These are phyloP conservation scores for Silurus asotus DNA, from an alignment of 2,113 vertebrate genomes.

Conservation along the genomic window DNA sequence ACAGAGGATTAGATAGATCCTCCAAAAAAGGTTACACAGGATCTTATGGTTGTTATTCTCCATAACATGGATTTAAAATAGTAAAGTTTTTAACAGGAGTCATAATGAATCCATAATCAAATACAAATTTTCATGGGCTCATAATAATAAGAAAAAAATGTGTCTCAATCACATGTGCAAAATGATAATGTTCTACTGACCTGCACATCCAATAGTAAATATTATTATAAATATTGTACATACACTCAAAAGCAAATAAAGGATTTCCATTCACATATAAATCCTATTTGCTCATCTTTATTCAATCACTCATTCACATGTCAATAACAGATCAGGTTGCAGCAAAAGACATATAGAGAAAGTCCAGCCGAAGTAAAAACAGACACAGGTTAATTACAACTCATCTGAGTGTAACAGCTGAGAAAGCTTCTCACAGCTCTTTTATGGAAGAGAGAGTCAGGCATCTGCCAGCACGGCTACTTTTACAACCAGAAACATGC, in stretches of 20 bases:
- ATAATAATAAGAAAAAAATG: not conserved
- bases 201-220: not conserved
- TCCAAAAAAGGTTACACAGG: too few species aligned
- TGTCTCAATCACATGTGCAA: too few species aligned
- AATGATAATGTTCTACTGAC: not conserved
- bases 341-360: slow-evolving; percentile 63
- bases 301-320: not conserved
- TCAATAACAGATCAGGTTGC: slow-evolving; percentile 64
- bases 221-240: not conserved
- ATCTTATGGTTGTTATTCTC: too few species aligned
- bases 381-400: slow-evolving; percentile 69
- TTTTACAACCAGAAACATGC: slow-evolving; percentile 64
- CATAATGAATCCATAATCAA: not conserved
- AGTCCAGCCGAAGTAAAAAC: slow-evolving; percentile 59
- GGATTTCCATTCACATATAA: not conserved
- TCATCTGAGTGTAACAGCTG: slow-evolving; percentile 76
- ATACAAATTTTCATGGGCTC: too few species aligned
- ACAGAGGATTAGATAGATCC: too few species aligned
- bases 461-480: slow-evolving; percentile 71
- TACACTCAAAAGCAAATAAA: not conserved
- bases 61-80: not conserved
- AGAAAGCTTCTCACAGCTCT: slow-evolving; percentile 61
- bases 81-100: not conserved
- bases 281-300: not conserved
- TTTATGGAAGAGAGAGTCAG: slow-evolving; percentile 68